Evolutionary conservation across 2,797 vertebrate species (phyloP).

Genomic region (Ambastaia sidthimunki): DNA sequence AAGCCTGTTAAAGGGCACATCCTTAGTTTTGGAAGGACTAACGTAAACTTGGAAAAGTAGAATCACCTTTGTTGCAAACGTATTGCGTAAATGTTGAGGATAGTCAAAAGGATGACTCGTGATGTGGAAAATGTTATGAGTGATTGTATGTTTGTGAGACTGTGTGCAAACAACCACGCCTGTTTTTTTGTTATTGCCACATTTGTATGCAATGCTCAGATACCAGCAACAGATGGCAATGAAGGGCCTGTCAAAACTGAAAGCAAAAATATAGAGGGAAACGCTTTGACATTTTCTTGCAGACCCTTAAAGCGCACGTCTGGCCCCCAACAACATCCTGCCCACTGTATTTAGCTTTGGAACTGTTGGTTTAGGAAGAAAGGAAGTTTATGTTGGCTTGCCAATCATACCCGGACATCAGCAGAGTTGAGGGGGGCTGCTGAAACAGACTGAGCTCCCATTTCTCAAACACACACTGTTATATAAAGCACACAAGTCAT

Average conservation of each 20-base stretch:
- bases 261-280: conserved; percentile 5
- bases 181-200: conserved; percentile 31
- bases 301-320: not conserved
- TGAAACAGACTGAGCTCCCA: conserved; percentile 1
- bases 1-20: conserved; percentile 1
- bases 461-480: conserved; percentile 21
- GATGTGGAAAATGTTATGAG: not conserved
- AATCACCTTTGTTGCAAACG: not conserved
- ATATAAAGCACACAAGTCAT: conserved; percentile 21
- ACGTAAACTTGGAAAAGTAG: not conserved
- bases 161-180: conserved; percentile 42
- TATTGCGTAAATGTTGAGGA: not conserved
- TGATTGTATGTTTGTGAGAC: not conserved
- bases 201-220: conserved; percentile 61
- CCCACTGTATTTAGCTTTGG: conserved; percentile 1
- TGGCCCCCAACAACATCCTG: conserved; percentile 21
- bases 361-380: conserved; percentile 7
- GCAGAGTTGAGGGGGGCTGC: not conserved
- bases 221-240: conserved; percentile 72
- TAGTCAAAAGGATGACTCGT: not conserved
- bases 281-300: not conserved
- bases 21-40: not conserved
- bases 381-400: conserved; percentile 5
- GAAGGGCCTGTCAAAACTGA: conserved; percentile 55
- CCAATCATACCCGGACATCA: conserved; percentile 15